phyloP scores from a whole-genome alignment of 2,113 vertebrate species.

The Tor tambroides region DNA sequence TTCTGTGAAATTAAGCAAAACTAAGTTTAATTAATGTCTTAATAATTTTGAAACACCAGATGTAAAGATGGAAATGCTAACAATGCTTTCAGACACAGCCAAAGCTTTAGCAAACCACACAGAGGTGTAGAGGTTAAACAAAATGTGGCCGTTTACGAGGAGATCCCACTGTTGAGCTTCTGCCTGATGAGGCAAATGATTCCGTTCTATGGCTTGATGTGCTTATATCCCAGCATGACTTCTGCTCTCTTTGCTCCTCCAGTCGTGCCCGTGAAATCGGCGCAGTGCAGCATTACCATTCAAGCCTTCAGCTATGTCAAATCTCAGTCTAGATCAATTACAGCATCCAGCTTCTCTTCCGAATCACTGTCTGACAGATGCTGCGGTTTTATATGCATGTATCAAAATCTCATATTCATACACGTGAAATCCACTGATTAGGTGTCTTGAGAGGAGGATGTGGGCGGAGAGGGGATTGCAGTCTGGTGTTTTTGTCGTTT shows the following conservation, averaged over 20 bases:
- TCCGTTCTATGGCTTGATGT: constrained; percentile 71
- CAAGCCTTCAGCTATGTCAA: constrained; percentile 28
- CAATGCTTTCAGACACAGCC: neutral
- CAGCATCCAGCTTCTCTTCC: constrained; percentile 15
- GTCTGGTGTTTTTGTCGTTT: neutral
- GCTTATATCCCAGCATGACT: constrained; percentile 69
- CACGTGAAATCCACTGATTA: constrained; percentile 31
- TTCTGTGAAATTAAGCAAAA: neutral
- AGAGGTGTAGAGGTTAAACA: neutral
- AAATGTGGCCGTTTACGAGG: constrained; percentile 68
- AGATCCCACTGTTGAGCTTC: constrained; percentile 56
- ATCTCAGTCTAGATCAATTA: constrained; percentile 33
- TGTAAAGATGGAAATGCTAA: neutral
- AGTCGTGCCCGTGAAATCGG: constrained; percentile 58
- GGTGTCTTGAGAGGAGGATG: constrained; percentile 12
- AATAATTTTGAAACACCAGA: neutral
- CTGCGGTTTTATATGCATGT: constrained; percentile 7
- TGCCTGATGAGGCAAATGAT: constrained; percentile 70
- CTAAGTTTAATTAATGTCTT: neutral
- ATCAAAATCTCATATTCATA: constrained; percentile 15
- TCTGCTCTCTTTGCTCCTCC: constrained; percentile 64
- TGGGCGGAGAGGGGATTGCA: constrained; percentile 14
- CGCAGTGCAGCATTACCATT: constrained; percentile 14
- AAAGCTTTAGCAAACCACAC: neutral
- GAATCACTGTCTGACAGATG: constrained; percentile 34